Evolutionary conservation across 2,888 invertebrate species (phyloP).

Genomic region (Synergus umbraculus): DNA sequence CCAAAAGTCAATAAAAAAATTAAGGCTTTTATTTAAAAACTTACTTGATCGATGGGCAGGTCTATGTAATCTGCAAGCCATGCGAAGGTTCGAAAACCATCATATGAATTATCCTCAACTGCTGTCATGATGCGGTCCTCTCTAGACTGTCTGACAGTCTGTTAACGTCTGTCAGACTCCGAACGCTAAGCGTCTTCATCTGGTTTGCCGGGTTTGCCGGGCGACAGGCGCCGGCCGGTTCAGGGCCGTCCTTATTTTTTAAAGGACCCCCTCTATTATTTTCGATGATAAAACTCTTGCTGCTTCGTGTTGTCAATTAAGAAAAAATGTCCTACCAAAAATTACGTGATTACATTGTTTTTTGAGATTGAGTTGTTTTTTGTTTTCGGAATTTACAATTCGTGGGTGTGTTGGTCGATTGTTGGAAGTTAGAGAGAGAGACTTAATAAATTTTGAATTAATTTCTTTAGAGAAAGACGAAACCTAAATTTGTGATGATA

Average conservation of each 20-base stretch:
- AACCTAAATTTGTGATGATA: too few relatives aligned
- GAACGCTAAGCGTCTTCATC: constrained; percentile 6
- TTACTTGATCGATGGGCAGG: constrained; percentile 89
- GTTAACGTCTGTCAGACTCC: background rate
- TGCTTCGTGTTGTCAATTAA: background rate
- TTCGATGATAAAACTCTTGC: background rate
- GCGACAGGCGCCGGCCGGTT: constrained; percentile 40
- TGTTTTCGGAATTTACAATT: too few relatives aligned
- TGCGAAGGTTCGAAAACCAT: constrained; percentile 85
- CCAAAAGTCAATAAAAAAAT: background rate
- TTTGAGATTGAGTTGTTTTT: background rate
- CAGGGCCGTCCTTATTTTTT: background rate
- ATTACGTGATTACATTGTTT: background rate
- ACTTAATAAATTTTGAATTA: too few relatives aligned
- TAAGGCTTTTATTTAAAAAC: constrained; percentile 63
- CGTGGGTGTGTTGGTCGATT: too few relatives aligned
- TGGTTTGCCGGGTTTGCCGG: background rate
- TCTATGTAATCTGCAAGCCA: constrained; percentile 84
- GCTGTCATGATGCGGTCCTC: constrained; percentile 56
- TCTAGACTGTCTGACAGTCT: background rate
- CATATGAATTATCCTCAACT: constrained; percentile 79
- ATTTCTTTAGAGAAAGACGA: too few relatives aligned
- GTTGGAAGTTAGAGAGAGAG: too few relatives aligned
- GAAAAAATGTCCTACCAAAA: background rate
- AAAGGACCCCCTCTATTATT: background rate